phyloP scores from a whole-genome alignment of 2,888 invertebrate genomes.

The Meteorus cinctellus region DNA sequence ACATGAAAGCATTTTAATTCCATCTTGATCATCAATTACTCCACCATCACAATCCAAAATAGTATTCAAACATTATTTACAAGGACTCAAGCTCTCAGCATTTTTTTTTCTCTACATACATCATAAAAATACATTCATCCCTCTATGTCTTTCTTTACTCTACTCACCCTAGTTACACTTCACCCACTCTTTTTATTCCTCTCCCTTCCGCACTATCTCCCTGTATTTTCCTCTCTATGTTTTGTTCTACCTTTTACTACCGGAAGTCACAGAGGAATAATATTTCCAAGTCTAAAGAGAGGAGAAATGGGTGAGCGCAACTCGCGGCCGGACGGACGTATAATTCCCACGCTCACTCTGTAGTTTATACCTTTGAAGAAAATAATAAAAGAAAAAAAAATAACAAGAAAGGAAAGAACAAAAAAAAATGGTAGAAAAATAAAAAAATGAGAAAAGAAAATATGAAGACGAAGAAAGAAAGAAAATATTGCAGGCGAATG shows the following conservation, averaged over 20 bases:
- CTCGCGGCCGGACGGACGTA: conserved; percentile 22
- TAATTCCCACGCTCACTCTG: conserved; percentile 39
- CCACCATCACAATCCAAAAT: too few species aligned
- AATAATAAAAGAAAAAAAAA: conserved; percentile 52
- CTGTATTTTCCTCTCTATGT: not conserved
- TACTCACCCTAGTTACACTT: too few species aligned
- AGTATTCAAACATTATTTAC: too few species aligned
- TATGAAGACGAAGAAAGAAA: not conserved
- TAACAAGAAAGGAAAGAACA: not conserved
- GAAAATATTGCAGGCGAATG: conserved; percentile 35
- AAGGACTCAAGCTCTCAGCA: not conserved
- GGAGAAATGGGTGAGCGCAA: conserved; percentile 24
- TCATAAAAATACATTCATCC: too few species aligned
- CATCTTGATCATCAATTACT: too few species aligned
- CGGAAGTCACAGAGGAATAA: conserved; percentile 40
- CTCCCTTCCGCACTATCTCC: not conserved
- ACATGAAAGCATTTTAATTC: too few species aligned
- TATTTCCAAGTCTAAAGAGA: conserved; percentile 32
- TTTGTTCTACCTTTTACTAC: conserved; percentile 16
- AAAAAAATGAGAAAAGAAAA: conserved; percentile 33
- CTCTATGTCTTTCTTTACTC: too few species aligned
- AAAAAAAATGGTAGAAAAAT: conserved; percentile 43
- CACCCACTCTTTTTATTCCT: not conserved
- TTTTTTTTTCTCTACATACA: too few species aligned
- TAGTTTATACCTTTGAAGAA: conserved; percentile 56